Evolutionary conservation across 2,113 vertebrate genomes (phyloP).

Genomic region (Alouatta palliata): DNA sequence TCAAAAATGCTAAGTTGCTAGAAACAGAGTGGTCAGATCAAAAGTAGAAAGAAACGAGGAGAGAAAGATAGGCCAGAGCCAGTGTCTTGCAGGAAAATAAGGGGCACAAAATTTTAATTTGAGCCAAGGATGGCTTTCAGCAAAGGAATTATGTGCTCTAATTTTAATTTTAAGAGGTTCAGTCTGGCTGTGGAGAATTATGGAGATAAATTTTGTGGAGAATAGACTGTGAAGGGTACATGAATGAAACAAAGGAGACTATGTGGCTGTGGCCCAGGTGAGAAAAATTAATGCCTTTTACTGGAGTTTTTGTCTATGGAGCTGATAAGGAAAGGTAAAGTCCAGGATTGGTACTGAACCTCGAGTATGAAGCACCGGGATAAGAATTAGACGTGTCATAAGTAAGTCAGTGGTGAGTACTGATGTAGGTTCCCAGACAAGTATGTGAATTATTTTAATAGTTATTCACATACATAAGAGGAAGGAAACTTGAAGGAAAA

Average conservation of each 20-base stretch:
- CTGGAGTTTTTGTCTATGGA: background rate
- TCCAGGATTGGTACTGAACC: background rate
- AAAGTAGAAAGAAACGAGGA: background rate
- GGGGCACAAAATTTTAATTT: background rate
- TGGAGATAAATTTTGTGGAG: background rate
- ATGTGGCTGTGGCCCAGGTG: background rate
- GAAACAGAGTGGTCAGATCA: background rate
- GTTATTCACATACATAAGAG: background rate
- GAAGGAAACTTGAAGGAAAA: background rate
- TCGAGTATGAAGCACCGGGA: background rate
- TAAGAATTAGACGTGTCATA: background rate
- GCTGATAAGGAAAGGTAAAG: background rate
- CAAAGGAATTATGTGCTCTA: background rate
- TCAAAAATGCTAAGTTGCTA: background rate
- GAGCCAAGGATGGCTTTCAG: background rate
- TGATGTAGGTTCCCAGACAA: background rate
- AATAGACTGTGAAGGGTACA: background rate
- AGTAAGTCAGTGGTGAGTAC: background rate
- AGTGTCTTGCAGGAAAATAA: background rate
- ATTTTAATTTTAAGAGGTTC: conserved; percentile 16
- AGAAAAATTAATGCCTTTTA: background rate
- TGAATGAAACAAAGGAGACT: background rate
- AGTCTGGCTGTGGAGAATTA: background rate
- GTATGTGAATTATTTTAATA: background rate
- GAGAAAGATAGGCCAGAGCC: background rate